Evolutionary conservation across 2,113 vertebrate genomes (phyloP).

Genomic region (Protomyctophum bolini): DNA sequence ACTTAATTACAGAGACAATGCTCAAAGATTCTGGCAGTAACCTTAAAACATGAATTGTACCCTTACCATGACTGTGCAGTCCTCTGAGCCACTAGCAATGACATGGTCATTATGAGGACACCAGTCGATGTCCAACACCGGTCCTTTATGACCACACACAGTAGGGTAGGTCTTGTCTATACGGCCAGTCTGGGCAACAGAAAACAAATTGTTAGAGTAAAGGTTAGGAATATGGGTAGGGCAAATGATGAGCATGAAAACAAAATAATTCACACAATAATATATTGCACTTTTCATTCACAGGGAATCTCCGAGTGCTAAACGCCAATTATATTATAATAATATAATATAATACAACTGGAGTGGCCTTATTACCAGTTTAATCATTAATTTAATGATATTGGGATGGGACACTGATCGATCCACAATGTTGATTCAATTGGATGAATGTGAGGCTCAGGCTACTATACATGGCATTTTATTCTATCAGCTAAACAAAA

Average conservation of each 20-base stretch:
- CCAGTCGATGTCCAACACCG: slow-evolving; percentile 97
- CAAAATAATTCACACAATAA: slow-evolving; percentile 10
- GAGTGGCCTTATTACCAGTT: too few species aligned
- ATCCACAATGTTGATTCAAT: too few species aligned
- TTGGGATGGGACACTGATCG: too few species aligned
- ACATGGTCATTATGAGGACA: slow-evolving; percentile 96
- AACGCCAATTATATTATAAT: too few species aligned
- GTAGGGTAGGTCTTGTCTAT: slow-evolving; percentile 89
- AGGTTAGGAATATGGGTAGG: neutral
- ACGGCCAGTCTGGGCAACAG: slow-evolving; percentile 64
- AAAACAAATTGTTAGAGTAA: slow-evolving; percentile 7
- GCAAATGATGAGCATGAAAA: neutral
- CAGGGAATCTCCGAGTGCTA: too few species aligned
- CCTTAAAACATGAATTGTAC: neutral
- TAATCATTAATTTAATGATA: too few species aligned
- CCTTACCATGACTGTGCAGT: slow-evolving; percentile 94
- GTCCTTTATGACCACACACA: slow-evolving; percentile 96
- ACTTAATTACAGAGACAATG: too few species aligned
- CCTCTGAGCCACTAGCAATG: slow-evolving; percentile 95
- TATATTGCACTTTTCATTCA: too few species aligned
- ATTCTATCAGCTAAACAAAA: too few species aligned
- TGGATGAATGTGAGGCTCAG: too few species aligned
- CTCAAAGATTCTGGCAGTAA: neutral
- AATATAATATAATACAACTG: too few species aligned
- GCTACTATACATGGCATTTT: too few species aligned